Conservation (phyloP, 2,888 invertebrate genomes). For the Cantharis flavilabris region DNA sequence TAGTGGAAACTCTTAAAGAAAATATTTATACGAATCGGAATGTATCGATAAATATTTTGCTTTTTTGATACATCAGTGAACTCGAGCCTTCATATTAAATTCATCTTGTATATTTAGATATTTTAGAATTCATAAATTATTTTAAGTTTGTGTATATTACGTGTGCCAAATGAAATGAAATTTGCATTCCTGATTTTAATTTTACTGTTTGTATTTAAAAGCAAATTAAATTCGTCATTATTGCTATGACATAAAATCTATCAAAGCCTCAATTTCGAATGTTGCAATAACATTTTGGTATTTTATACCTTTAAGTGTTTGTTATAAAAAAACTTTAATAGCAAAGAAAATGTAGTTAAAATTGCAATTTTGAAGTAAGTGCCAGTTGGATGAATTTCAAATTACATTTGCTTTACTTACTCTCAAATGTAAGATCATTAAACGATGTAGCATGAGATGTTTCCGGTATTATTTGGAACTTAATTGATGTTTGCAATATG, state of each 20-base stretch:
- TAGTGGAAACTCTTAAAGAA: not conserved
- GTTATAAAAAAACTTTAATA: not conserved
- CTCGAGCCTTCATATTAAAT: not conserved
- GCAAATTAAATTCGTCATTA: not conserved
- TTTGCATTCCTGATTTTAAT: not conserved
- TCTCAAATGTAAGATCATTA: not conserved
- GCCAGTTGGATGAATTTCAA: not conserved
- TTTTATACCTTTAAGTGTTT: not conserved
- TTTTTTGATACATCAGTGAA: not conserved
- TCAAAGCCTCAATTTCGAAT: not conserved
- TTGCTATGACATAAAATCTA: not conserved
- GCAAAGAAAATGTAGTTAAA: not conserved
- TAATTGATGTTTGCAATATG: not conserved
- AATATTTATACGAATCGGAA: not conserved
- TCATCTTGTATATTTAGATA: not conserved
- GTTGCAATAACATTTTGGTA: not conserved
- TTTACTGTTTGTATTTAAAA: not conserved
- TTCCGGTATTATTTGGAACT: not conserved
- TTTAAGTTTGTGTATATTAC: slow-evolving; percentile 12
- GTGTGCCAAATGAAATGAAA: slow-evolving; percentile 8
- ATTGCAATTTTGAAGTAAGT: not conserved
- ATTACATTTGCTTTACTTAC: not conserved
- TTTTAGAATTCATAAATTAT: not conserved
- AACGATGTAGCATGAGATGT: not conserved
- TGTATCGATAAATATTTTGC: not conserved